phyloP scores from a whole-genome alignment of 2,113 vertebrate species.

The Leptodactylus fuscus region DNA sequence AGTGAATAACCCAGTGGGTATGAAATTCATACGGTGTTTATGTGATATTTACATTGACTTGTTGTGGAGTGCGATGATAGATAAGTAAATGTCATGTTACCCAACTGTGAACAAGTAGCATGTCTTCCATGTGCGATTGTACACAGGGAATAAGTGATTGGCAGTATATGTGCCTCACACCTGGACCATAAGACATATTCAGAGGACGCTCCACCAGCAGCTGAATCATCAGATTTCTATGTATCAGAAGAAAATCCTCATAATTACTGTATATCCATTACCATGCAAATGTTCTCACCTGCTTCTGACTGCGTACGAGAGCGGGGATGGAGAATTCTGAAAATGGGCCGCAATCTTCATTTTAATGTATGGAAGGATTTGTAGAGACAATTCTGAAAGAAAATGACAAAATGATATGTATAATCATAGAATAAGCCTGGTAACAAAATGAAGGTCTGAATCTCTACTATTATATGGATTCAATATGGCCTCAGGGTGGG shows the following conservation, averaged over 20 bases:
- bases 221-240: slow-evolving; percentile 24
- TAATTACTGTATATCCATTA: slow-evolving; percentile 15
- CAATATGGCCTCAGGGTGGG: too few relatives aligned
- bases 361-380: slow-evolving; percentile 1
- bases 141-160: background rate
- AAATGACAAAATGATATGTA: background rate
- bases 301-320: background rate
- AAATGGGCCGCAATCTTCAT: background rate
- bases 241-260: background rate
- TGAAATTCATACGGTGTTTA: too few relatives aligned
- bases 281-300: slow-evolving; percentile 27
- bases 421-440: background rate
- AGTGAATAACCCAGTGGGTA: too few relatives aligned
- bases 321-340: background rate
- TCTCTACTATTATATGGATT: background rate
- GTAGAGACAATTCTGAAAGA: background rate
- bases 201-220: background rate
- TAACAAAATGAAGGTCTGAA: background rate
- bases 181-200: background rate
- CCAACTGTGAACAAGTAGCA: too few relatives aligned
- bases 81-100: background rate
- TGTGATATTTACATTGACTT: background rate
- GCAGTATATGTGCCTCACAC: background rate
- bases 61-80: background rate
- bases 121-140: background rate